Evolutionary conservation across 2,888 invertebrate species (phyloP), one percentile per base, ranked within the genome.

Genomic region (Rhagonycha fulva): DNA sequence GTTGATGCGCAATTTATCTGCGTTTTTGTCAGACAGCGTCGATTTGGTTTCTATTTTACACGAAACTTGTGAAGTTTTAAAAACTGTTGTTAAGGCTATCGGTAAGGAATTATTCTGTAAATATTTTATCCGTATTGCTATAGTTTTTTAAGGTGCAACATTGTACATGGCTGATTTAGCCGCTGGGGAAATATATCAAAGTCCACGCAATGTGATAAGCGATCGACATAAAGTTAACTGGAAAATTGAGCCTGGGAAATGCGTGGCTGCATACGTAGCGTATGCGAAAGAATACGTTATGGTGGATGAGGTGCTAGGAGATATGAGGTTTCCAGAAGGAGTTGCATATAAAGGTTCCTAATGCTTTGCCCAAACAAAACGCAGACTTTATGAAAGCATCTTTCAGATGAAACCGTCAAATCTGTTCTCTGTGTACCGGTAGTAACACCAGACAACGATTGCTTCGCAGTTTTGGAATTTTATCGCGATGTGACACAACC

Each of bases 381-480:
- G n/a, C 5, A 1, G n/a, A 47, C 7, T 62, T 62, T 19, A 47
- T 32, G 2, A n/a, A 47, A 9, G 7, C 14, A 62, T 19, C 9
- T 62, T 62, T 62, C 14, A 85, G 80, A 81, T 76, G 87, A 90
- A 23, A 89, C 90, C 72, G 90, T 91, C 0, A 90, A 90, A 84
- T 88, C 89, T 0, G 91, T 91, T 0, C 85, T 92, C 0, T 90
- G 91, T 80, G 89, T 91, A 84, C 92, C 92, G 0, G 87, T 92
- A 0, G 87, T 91, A 2, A 90, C 90, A 61, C 90, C 91, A 0
- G 90, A 91, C 71, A 90, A 90, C 0, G 89, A 90, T 0, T 91
- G 91, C 80, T 89, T 90, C 74, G 91, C 91, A 1, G 90, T 92
- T 0, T 85, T 92, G 0, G 92, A 92, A 82, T 83, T 92, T 68